phyloP scores from a whole-genome alignment of 2,888 invertebrate species.

The Euspilapteryx auroguttella region DNA sequence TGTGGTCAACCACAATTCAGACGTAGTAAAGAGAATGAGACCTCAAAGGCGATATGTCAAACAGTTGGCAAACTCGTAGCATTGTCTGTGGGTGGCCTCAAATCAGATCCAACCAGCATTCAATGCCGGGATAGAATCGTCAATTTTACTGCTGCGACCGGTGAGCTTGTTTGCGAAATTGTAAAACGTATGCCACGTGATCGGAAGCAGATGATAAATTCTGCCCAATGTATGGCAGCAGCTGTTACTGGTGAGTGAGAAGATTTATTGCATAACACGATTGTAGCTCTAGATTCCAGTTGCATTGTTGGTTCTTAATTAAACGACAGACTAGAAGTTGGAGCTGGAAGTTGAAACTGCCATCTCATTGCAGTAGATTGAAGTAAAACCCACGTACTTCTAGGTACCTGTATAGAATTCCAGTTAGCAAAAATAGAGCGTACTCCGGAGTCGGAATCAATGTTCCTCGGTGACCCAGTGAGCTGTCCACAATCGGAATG shows the following conservation, averaged over 20 bases:
- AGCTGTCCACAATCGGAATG: constrained; percentile 40
- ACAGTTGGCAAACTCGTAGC: constrained; percentile 24
- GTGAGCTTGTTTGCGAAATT: constrained; percentile 1
- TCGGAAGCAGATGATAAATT: too few species aligned
- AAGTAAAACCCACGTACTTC: neutral
- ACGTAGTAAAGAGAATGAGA: too few species aligned
- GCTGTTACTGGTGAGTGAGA: too few species aligned
- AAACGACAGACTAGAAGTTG: too few species aligned
- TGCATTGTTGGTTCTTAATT: too few species aligned
- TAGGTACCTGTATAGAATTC: neutral
- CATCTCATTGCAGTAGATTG: neutral
- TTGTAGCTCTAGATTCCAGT: too few species aligned
- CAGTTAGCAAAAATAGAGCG: constrained; percentile 3
- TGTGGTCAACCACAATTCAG: too few species aligned
- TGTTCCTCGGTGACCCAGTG: constrained; percentile 14
- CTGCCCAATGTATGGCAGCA: too few species aligned
- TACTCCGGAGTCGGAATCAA: constrained; percentile 1
- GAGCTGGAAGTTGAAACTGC: neutral
- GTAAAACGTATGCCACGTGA: constrained; percentile 2
- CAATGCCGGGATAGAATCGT: constrained; percentile 25
- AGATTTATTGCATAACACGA: too few species aligned
- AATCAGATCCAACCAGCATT: constrained; percentile 1
- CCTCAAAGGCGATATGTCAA: constrained; percentile 26
- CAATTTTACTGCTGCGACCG: constrained; percentile 15
- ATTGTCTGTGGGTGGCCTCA: constrained; percentile 43